phyloP scores from a whole-genome alignment of 2,888 invertebrate genomes.

The Andrena flavipes region DNA sequence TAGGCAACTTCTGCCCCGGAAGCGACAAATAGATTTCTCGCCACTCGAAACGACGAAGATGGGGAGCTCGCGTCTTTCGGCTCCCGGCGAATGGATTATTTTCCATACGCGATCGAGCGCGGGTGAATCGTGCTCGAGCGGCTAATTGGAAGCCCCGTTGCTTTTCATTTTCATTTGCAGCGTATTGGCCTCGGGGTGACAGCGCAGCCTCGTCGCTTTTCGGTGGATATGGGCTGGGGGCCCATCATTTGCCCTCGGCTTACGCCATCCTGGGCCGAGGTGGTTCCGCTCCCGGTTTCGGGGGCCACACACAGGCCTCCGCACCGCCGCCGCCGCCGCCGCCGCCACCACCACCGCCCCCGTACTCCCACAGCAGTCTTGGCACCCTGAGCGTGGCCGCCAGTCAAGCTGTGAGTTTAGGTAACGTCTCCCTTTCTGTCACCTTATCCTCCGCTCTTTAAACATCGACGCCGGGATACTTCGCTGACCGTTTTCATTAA shows the following conservation, averaged over 20 bases:
- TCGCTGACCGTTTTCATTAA: too few relatives aligned
- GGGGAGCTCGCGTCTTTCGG: neutral
- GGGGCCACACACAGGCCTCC: slow-evolving; percentile 80
- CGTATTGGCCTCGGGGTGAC: slow-evolving; percentile 92
- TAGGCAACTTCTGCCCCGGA: neutral
- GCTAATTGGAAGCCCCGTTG: slow-evolving; percentile 13
- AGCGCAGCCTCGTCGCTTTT: slow-evolving; percentile 82
- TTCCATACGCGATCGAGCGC: neutral
- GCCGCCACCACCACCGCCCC: slow-evolving; percentile 76
- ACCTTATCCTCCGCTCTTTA: too few relatives aligned
- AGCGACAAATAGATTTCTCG: too few relatives aligned
- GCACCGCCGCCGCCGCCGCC: slow-evolving; percentile 81
- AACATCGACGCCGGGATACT: too few relatives aligned
- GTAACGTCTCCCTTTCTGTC: slow-evolving; percentile 84
- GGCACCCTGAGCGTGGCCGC: slow-evolving; percentile 93
- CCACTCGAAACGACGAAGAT: too few relatives aligned
- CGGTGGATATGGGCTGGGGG: slow-evolving; percentile 83
- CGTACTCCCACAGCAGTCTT: slow-evolving; percentile 84
- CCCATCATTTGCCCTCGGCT: slow-evolving; percentile 84
- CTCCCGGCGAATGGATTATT: too few relatives aligned
- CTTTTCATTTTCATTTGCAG: slow-evolving; percentile 85
- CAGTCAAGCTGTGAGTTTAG: slow-evolving; percentile 93
- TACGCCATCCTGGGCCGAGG: slow-evolving; percentile 84
- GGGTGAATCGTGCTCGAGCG: neutral
- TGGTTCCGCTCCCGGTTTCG: slow-evolving; percentile 80